Base-by-base conservation (phyloP, 2,888 invertebrate genomes). In the Stenodema calcarata region DNA sequence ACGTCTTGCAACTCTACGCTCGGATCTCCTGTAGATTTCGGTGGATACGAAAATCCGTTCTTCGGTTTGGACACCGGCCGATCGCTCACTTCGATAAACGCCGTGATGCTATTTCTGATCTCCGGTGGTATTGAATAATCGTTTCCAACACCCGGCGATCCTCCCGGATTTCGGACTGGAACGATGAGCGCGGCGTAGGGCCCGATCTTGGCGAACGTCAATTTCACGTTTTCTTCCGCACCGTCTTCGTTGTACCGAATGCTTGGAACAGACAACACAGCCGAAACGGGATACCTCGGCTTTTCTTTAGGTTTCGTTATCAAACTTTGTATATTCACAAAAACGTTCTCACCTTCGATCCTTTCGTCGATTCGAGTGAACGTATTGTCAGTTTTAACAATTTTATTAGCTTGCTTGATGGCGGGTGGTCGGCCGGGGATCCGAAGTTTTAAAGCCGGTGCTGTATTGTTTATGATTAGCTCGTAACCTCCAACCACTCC, bases 381-480 rank as follows among this genome's bases (percentile, higher is more conserved):
- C 6, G 62, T 69, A 35, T 2, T 12, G 35, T 30, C 41, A 2
- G 35, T 35, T 44, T 44, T 78, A 18, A 78, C 44, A 14, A 78
- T 44, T 23, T 78, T 78, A 14, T 35, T 44, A 0, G 44, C 18
- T 14, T 44, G 78, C 16, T 78, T 28, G 7, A 41, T 1, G 0
- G 78, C 14, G 7, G 18, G 14, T 18, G 30, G 73, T 41, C 35
- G 41, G 27, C 18, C 14, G 9, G 62, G 4, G 27, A 18, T 6
- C 1, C 18, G 54, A 7, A 9, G 12, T 2, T 9, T 42, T 7
- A n/a, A 14, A 12, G 41, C 0, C 2, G 27, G 27, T 23, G 4
- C 84, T 16, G 84, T 84, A 28, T 84, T 75, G 75, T 84, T 84
- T 42, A 84, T 84, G 70, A 84, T 75, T 3, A 84, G 50, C 47